A percentile compares a stretch with the other conserved stretches of the same genome.
Evolutionary conservation across 53 echinoderm and acorn worm species (phyloP).

Genomic region (Zoroaster sp.): DNA sequence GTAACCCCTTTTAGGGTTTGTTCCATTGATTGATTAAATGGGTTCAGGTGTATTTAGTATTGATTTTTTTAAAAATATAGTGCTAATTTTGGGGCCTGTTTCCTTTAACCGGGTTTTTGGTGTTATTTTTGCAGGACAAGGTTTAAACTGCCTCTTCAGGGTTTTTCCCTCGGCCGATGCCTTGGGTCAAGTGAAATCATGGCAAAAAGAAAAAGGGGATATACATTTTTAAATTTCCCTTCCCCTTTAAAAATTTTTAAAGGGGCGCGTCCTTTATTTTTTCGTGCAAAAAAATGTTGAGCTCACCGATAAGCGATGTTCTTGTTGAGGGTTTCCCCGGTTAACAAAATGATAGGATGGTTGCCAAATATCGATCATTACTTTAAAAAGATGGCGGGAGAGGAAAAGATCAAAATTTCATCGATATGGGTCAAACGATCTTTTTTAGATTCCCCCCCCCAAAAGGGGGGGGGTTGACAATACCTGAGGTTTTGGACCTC

Average conservation of each 20-base stretch:
- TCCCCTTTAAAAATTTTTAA: neutral
- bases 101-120: neutral
- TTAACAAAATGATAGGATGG: neutral
- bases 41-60: neutral
- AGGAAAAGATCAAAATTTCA: neutral
- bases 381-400: neutral
- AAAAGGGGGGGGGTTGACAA: neutral
- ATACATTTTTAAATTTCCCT: neutral
- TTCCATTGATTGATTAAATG: neutral
- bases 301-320: neutral
- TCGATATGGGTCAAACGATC: constrained; percentile 15
- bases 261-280: neutral
- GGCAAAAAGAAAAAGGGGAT: neutral
- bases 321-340: neutral
- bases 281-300: too few species aligned
- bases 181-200: neutral
- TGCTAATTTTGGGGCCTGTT: neutral
- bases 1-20: neutral
- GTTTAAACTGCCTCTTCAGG: neutral
- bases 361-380: neutral
- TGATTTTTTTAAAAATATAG: neutral
- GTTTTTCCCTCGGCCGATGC: neutral
- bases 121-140: neutral
- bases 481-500: neutral
- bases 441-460: neutral